A percentile compares a stretch with the other conserved stretches of the same genome.
These are phyloP conservation scores for Cichlasoma orientale DNA, from an alignment of 2,797 vertebrate species.

Conservation along the genomic window DNA sequence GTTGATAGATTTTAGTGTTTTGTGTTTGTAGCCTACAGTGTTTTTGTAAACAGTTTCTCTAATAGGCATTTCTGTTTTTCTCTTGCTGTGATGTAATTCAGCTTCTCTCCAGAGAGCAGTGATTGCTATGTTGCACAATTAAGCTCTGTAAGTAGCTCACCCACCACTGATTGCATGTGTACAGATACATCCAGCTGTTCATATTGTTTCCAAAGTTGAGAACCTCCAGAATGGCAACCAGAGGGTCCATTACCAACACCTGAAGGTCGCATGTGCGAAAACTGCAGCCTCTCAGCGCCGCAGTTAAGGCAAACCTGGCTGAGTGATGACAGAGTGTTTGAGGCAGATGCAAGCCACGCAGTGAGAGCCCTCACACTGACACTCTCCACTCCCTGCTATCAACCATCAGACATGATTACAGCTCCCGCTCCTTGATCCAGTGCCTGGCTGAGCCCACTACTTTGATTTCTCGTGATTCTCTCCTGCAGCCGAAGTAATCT, in stretches of 20 bases:
- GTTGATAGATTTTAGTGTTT: background rate
- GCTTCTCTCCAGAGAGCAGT: conserved; percentile 11
- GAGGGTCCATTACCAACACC: conserved; percentile 27
- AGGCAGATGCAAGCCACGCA: conserved; percentile 38
- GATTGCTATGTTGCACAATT: conserved; percentile 26
- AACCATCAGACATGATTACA: conserved; percentile 63
- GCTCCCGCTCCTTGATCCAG: conserved; percentile 40
- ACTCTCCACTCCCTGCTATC: conserved; percentile 40
- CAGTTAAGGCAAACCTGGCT: conserved; percentile 6
- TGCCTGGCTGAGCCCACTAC: conserved; percentile 35
- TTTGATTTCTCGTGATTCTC: conserved; percentile 45
- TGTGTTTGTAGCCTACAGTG: background rate
- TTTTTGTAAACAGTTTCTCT: background rate
- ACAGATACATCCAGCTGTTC: conserved; percentile 14
- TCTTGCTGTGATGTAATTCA: conserved; percentile 1
- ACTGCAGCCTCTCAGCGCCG: background rate
- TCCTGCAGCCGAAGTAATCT: conserved; percentile 40
- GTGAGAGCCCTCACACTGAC: conserved; percentile 36
- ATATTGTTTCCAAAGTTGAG: background rate
- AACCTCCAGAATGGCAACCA: conserved; percentile 5
- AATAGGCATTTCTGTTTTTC: conserved; percentile 4
- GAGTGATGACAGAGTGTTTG: conserved; percentile 34
- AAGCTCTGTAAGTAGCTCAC: conserved; percentile 7
- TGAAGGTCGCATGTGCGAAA: conserved; percentile 17
- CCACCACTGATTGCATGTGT: background rate